Base-by-base conservation (phyloP, 2,888 invertebrate species). In the Heliconius ismenius region DNA sequence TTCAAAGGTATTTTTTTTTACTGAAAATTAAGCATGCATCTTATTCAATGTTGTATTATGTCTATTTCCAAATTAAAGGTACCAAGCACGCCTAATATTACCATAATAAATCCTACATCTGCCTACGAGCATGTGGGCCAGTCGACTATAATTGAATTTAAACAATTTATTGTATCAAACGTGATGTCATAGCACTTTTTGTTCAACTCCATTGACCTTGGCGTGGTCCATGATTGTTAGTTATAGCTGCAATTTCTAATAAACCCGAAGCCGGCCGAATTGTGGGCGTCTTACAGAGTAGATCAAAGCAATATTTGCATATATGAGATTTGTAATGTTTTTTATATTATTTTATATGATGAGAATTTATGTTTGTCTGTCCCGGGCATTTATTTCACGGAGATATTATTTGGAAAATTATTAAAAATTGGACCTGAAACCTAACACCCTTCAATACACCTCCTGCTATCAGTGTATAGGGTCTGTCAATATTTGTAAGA, bases 191-290 rank as follows among this genome's bases (percentile, higher is more conserved):
- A 78, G 81, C 80, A 76, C 82, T 82, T 81, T 81, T 76, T 62
- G 74, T 82, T 85, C 80, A 84, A 87, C 85, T 86, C 81, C 80
- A 85, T 84, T 85, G 87, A 84, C 90, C 90, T 90, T 89, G 90
- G 74, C 76, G 76, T 79, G 83, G 70, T 75, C 78, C 70, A 75
- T 76, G 82, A 85, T 86, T 88, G 85, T 84, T 84, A 84, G 83
- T 86, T 85, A 83, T 83, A 83, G 80, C 81, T 84, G 86, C 85
- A 85, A 86, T 86, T 86, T 85, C 83, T 83, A 84, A 87, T 88
- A 83, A 79, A 78, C 78, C 77, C 72, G 68, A 79, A 76, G 78
- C 78, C 68, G 65, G 78, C 76, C 75, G 28, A 75, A 65, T 82
- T 84, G 89, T 89, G 87, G 89, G 89, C 83, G 83, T 74, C 75